Evolutionary conservation across 2,888 invertebrate genomes (phyloP).

Genomic region (Platycheirus rosarum): DNA sequence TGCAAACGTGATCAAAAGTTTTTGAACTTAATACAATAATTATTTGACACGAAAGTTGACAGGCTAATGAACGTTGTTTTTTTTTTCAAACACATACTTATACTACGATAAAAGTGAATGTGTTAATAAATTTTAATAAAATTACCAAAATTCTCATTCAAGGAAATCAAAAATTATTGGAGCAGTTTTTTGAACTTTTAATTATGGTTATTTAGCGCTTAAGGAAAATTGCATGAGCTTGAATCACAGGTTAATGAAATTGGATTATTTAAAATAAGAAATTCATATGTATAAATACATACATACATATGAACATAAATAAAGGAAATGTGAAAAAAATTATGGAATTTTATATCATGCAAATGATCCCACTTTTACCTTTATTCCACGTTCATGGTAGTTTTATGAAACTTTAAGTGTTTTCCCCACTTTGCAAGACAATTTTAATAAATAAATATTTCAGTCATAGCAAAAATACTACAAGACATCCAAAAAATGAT

Average conservation of each 20-base stretch:
- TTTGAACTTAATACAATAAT: not conserved
- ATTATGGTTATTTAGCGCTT: not conserved
- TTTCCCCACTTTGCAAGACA: no score
- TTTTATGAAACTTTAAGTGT: no score
- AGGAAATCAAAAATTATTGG: constrained; percentile 10
- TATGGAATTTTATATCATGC: no score
- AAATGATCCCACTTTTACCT: no score
- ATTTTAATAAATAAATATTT: no score
- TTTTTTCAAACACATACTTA: not conserved
- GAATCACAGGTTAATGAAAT: not conserved
- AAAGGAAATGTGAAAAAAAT: no score
- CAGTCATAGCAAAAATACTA: no score
- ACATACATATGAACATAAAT: no score
- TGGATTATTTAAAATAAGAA: no score
- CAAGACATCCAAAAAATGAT: no score
- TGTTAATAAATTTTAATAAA: constrained; percentile 30
- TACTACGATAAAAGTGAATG: constrained; percentile 8
- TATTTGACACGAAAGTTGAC: constrained; percentile 7
- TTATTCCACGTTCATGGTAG: no score
- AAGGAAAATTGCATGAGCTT: not conserved
- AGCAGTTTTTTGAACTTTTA: constrained; percentile 19
- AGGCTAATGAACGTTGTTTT: constrained; percentile 22
- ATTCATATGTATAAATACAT: no score
- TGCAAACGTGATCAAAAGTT: constrained; percentile 24
- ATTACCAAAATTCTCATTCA: constrained; percentile 4